Percentiles rank a stretch among this genome's conserved stretches.
These are phyloP conservation scores for Morelia viridis DNA, from an alignment of 2,797 vertebrate species.

Conservation along the genomic window DNA sequence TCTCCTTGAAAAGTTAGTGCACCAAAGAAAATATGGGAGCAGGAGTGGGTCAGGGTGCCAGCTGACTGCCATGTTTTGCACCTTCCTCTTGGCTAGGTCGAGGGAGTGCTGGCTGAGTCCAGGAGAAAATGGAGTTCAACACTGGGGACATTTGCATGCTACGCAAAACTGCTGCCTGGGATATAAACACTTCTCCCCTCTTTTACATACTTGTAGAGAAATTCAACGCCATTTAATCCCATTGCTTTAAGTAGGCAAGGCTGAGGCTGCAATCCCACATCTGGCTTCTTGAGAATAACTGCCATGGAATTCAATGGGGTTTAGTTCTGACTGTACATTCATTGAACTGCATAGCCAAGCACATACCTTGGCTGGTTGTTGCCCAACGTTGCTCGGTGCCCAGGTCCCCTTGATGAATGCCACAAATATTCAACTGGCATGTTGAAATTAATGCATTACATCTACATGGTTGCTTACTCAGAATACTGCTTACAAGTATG, in stretches of 20 bases:
- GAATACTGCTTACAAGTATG: slow-evolving; percentile 46
- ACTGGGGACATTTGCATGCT: background rate
- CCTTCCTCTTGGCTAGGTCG: too few species aligned
- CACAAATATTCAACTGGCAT: background rate
- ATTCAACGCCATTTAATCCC: background rate
- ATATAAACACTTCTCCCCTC: background rate
- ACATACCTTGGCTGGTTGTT: background rate
- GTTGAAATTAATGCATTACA: background rate
- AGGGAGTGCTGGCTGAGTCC: too few species aligned
- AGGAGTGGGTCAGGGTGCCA: too few species aligned
- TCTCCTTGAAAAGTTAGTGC: too few species aligned
- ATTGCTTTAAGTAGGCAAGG: background rate
- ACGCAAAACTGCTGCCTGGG: background rate
- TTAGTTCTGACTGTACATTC: background rate
- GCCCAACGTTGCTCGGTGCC: background rate
- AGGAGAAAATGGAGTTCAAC: background rate
- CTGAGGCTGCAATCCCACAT: background rate
- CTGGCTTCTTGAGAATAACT: background rate
- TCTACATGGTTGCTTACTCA: background rate
- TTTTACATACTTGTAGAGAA: background rate
- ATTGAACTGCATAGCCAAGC: background rate
- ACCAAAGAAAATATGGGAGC: too few species aligned
- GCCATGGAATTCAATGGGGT: background rate
- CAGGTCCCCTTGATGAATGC: rapidly evolving
- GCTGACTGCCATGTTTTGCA: too few species aligned